Conservation (phyloP, 2,113 vertebrate genomes). For the Elachura formosa region DNA sequence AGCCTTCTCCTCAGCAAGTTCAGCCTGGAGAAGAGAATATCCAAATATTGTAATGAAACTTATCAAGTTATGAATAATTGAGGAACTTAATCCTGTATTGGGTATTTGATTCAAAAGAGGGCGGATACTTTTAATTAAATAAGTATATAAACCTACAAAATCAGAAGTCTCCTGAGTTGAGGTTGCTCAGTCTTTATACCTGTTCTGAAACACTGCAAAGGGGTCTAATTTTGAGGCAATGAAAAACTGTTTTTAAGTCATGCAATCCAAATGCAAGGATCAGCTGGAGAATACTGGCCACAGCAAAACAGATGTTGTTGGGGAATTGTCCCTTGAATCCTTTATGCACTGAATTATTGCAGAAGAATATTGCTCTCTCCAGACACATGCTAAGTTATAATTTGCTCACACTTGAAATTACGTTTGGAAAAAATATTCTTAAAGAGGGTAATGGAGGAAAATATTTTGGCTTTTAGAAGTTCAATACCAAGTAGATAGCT, state of each 20-base stretch:
- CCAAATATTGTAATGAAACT: background rate
- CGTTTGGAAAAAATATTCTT: background rate
- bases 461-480: background rate
- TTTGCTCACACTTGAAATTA: constrained; percentile 4
- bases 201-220: background rate
- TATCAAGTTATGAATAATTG: background rate
- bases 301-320: background rate
- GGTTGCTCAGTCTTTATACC: background rate
- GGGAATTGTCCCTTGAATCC: background rate
- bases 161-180: background rate
- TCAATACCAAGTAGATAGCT: background rate
- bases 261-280: background rate
- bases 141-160: background rate
- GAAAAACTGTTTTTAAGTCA: background rate
- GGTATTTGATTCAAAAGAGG: background rate
- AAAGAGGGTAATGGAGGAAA: background rate
- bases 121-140: background rate
- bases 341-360: background rate
- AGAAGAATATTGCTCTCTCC: background rate
- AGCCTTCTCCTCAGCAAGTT: background rate
- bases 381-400: background rate
- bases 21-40: background rate
- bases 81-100: background rate
- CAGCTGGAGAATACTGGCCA: background rate
- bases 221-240: background rate